These are phyloP conservation scores for Cyclura pinguis DNA, from an alignment of 2,797 vertebrate genomes.

Conservation along the genomic window DNA sequence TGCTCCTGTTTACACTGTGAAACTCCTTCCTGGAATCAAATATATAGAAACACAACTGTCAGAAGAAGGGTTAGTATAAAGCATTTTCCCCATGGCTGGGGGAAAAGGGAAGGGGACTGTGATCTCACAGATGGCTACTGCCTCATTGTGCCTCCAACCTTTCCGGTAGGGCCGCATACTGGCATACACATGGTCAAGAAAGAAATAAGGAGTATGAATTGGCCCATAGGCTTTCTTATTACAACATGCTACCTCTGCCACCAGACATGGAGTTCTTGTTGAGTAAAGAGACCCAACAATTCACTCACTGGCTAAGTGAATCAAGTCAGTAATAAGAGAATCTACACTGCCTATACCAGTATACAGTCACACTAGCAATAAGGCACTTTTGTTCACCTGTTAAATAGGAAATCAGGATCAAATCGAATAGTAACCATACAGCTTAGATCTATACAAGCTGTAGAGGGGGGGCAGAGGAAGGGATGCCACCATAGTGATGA, in stretches of 20 bases:
- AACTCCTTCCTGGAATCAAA: not conserved
- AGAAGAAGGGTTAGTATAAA: not conserved
- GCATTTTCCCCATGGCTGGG: not conserved
- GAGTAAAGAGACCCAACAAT: not conserved
- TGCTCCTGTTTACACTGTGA: not conserved
- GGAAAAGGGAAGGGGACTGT: not conserved
- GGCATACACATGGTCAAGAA: not conserved
- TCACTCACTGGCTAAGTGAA: not conserved
- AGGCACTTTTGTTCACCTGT: not conserved
- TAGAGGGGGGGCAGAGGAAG: not conserved
- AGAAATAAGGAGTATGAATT: not conserved
- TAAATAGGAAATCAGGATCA: not conserved
- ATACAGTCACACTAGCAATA: no score
- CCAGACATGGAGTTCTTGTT: not conserved
- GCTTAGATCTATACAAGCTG: not conserved
- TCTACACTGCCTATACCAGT: not conserved
- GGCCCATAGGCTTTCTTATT: not conserved
- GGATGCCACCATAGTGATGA: not conserved
- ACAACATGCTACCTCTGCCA: not conserved
- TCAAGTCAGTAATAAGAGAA: not conserved
- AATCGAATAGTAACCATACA: not conserved
- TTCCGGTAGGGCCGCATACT: not conserved
- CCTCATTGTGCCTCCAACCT: not conserved
- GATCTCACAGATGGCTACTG: not conserved
- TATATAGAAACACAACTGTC: no score